A percentile compares a stretch with the other conserved stretches of the same genome.
Conservation (phyloP, 2,888 invertebrate genomes). For the Nephrotoma guestfalica region DNA sequence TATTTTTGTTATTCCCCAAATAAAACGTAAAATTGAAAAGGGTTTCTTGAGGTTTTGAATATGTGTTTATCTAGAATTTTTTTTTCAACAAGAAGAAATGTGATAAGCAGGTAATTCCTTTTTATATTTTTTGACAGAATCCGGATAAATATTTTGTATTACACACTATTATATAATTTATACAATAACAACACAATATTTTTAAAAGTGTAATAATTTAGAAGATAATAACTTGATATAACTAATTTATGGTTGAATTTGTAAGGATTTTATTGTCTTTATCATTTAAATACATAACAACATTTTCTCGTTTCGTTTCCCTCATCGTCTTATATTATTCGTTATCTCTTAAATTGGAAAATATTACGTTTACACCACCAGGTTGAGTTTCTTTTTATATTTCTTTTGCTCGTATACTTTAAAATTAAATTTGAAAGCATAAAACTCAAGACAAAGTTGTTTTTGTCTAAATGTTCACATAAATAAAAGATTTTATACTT, state of each 20-base stretch:
- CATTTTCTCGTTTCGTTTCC: background rate
- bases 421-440: background rate
- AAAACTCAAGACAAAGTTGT: background rate
- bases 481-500: background rate
- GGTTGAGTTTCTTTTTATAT: background rate
- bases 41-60: background rate
- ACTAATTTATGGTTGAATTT: background rate
- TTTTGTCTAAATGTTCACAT: background rate
- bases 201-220: background rate
- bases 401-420: background rate
- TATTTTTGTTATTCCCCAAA: background rate
- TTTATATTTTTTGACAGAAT: background rate
- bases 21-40: background rate
- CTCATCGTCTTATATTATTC: background rate
- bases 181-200: background rate
- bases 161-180: background rate
- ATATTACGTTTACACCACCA: background rate
- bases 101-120: background rate
- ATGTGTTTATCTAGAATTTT: background rate
- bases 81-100: background rate
- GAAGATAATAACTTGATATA: background rate
- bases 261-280: background rate
- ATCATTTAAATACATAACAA: background rate
- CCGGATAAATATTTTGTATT: background rate
- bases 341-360: background rate